These are phyloP conservation scores for Micrastur ruficollis DNA, from an alignment of 2,797 vertebrate genomes.

Conservation along the genomic window DNA sequence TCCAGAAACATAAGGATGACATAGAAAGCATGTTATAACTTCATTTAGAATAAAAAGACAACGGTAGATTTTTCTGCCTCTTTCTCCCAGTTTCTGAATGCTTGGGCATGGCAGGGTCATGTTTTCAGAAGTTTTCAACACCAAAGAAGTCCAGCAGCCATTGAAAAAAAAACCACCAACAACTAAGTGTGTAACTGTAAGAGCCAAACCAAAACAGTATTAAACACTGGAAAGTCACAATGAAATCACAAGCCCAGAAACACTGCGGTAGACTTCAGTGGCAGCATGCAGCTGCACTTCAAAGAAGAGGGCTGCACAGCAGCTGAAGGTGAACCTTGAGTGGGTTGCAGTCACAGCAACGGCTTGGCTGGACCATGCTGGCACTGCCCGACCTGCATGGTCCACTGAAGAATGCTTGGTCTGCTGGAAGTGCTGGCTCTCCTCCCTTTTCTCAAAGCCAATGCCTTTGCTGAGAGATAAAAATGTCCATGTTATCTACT, in stretches of 20 bases:
- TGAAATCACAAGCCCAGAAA: neutral
- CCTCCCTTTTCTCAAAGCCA: neutral
- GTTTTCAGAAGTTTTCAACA: neutral
- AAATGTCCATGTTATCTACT: neutral
- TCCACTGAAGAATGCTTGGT: neutral
- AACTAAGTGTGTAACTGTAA: neutral
- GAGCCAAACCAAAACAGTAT: neutral
- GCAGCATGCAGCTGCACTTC: neutral
- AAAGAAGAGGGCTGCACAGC: neutral
- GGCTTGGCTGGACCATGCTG: neutral
- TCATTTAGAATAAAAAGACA: neutral
- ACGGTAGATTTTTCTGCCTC: neutral
- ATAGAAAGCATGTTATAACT: neutral
- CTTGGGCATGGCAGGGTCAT: neutral
- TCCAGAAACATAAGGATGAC: neutral
- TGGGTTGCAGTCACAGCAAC: neutral
- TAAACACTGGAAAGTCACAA: neutral
- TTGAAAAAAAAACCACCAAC: neutral
- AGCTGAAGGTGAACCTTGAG: neutral
- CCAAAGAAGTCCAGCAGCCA: neutral
- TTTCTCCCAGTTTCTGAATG: neutral
- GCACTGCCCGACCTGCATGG: neutral
- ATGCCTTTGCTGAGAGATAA: neutral
- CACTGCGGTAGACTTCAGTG: rapidly evolving
- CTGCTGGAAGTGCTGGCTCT: neutral